Base-by-base conservation (phyloP, 2,113 vertebrate species). In the Papio anubis region DNA sequence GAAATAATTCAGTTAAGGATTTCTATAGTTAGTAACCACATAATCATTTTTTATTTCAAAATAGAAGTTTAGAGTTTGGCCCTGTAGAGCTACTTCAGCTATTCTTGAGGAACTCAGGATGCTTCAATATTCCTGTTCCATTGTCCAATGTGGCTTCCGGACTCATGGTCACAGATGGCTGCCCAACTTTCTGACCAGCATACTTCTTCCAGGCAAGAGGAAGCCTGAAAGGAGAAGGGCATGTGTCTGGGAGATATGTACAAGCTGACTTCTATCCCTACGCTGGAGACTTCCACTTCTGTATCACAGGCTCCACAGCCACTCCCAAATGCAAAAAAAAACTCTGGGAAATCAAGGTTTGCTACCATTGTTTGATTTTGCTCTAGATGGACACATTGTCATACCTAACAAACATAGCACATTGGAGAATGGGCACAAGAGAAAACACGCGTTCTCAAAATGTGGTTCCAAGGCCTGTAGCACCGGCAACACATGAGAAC, bases 291-390 rank as follows among this genome's bases (percentile, higher is more conserved):
- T 64, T 61, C 21, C 3, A 35, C 5, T 52, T 43, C 20, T 8
- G 8, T 3, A 57, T 20, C 52, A 59, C 0, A 20, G 12, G 32
- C 13, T 23, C n/a, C 66, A 10, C 3, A 14, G 30, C 5, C 16
- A 64, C 27, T 27, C 13, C 11, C 1, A 50, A 57, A 11, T 45
- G 9, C 23, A 52, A 8, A 43, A 73, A 73, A 73, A 32, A 43
- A 43, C 10, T 30, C 66, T 81, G 48, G 1, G 45, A 43, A 81
- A 81, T 59, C 5, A 66, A 90, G 38, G 21, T 50, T 40, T 59
- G 17, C 25, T 25, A 7, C 11, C 35, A 10, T 5, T 48, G 23
- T 40, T 1, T 57, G 43, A 30, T 64, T 61, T 73, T 25, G 10
- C 57, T 66, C 23, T 38, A 70, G 14, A 38, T 38, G 27, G 7